Base-by-base conservation (phyloP, 1,140 invertebrate genomes). In the Trissolcus basalis region DNA sequence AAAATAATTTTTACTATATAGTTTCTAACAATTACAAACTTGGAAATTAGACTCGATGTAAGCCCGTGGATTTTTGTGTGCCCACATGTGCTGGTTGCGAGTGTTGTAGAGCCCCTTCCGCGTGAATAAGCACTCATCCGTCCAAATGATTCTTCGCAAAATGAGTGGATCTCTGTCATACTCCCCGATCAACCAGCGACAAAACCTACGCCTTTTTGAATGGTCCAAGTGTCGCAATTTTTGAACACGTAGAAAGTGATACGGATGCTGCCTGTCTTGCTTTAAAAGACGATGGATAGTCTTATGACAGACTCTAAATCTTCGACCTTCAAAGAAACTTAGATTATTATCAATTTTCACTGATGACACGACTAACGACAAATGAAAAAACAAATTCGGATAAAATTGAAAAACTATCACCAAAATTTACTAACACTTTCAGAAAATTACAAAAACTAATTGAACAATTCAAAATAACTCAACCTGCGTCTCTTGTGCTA, bases 41-140 rank as follows among this genome's bases (percentile, higher is more conserved):
- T 35, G 36, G 32, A 47, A 50, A 19, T 50, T 50, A 4, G 14
- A 32, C 75, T 83, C 58, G 53, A 78, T 19, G 16, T 82, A 82
- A 35, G 69, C 77, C 74, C 84, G 77, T 45, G 83, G 83, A 80
- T 88, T 88, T 71, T 83, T 81, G 32, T 72, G 56, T 15, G 80
- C 78, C 79, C 83, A 88, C 14, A 67, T 44, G 56, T 89, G 83
- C 43, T 82, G 56, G 63, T 89, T 89, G 54, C 87, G 85, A 8
- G 86, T 64, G 60, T 88, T 87, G n/a, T 81, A 71, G 48, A 82
- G 74, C 10, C 83, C 83, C 45, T 80, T 68, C 71, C 79, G 71
- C 49, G 77, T 81, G 79, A 82, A 86, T 43, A 68, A 79, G 10
- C 79, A 79, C 54, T 86, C 81, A 70, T 86, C 83, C 36, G 79